Percentiles rank a stretch among this genome's conserved stretches.
Conservation (phyloP, 2,797 vertebrate species). For the Diglossa cyanea region DNA sequence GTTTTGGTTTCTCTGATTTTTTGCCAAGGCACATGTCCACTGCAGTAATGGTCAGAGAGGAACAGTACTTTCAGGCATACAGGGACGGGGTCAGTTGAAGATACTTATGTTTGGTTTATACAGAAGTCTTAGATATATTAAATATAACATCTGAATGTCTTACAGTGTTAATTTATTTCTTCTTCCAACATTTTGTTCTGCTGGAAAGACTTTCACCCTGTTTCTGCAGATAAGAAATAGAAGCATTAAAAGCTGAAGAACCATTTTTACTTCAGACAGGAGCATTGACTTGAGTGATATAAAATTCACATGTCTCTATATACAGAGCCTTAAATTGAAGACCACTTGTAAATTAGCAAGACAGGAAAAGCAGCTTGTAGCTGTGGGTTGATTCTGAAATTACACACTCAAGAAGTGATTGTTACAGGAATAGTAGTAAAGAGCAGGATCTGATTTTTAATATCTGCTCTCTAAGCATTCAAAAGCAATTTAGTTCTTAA, state of each 20-base stretch:
- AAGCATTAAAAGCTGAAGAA: background rate
- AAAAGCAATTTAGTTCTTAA: background rate
- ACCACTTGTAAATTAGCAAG: background rate
- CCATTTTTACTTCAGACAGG: background rate
- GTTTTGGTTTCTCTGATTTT: background rate
- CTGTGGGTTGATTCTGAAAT: background rate
- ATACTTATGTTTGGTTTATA: background rate
- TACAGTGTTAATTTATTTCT: background rate
- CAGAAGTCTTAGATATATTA: background rate
- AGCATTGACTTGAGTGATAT: background rate
- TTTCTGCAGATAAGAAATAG: background rate
- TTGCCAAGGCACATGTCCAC: rapidly evolving
- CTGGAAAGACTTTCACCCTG: background rate
- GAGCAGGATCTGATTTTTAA: background rate
- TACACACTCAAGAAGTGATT: background rate
- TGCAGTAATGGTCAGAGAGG: background rate
- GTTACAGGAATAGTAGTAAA: background rate
- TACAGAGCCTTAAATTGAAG: background rate
- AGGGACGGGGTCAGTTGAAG: background rate
- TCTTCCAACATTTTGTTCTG: background rate
- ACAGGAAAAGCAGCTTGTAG: background rate
- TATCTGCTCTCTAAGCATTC: background rate
- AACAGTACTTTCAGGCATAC: background rate
- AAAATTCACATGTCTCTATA: background rate
- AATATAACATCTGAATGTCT: background rate